These are phyloP conservation scores for Zhuqinia jingwanae DNA, from an alignment of 2,888 invertebrate genomes.

Conservation along the genomic window DNA sequence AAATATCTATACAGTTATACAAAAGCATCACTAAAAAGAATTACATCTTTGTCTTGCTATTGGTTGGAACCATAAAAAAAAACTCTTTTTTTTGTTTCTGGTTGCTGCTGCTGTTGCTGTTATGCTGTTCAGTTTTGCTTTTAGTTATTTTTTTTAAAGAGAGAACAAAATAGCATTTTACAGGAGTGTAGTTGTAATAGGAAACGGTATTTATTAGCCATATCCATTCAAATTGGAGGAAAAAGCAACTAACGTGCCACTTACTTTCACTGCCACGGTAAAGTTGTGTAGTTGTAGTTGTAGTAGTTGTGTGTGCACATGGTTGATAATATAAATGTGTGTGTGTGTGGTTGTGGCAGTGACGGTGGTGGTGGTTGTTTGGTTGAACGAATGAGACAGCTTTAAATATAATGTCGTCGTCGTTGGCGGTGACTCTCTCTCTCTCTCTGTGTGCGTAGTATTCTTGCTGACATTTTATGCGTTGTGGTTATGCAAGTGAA, in stretches of 20 bases:
- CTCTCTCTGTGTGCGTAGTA: neutral
- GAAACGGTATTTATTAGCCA: conserved; percentile 67
- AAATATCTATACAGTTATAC: too few species aligned
- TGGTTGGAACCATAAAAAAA: too few species aligned
- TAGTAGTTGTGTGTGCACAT: neutral
- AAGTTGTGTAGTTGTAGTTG: neutral
- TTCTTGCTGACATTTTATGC: conserved; percentile 39
- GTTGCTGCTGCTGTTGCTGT: neutral
- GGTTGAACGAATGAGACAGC: conserved; percentile 29
- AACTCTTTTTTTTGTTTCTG: neutral
- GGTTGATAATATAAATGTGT: too few species aligned
- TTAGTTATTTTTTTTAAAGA: neutral
- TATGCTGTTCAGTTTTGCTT: neutral
- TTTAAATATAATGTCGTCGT: conserved; percentile 37
- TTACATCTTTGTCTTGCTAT: neutral
- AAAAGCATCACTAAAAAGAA: neutral
- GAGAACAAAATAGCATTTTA: conserved; percentile 22
- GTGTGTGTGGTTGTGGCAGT: neutral
- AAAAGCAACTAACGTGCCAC: conserved; percentile 5
- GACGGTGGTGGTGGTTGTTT: conserved; percentile 17
- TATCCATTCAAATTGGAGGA: conserved; percentile 59
- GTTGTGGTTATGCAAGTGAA: conserved; percentile 61
- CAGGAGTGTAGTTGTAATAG: conserved; percentile 34
- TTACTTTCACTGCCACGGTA: neutral
- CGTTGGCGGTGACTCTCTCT: neutral